Evolutionary conservation across 1,140 invertebrate genomes (phyloP), one percentile per base, ranked within the genome.

Genomic region (Drosophila tsacasi): DNA sequence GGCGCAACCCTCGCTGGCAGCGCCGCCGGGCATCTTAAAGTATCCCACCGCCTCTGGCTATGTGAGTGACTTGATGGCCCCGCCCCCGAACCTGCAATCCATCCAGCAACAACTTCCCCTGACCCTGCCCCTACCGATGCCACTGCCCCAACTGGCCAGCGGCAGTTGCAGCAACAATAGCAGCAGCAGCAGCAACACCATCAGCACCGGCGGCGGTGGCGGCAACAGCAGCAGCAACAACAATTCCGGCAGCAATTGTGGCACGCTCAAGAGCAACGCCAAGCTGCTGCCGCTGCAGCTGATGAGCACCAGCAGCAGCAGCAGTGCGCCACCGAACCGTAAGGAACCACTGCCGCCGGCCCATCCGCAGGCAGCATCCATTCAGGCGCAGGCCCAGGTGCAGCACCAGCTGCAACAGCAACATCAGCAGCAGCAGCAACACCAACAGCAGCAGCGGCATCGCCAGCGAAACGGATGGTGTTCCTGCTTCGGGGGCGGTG

Each of bases 241-340:
- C 40, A 39, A 30, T 23, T 35, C 40, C 60, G 37, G 37, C 25
- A 50, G 65, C 73, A 81, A 81, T 10, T 90, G 85, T 46, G 85
- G 81, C 55, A 90, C 85, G 12, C 63, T 90, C 10, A 90, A 90
- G 46, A 90, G 85, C 40, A 90, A 90, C 25, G 85, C 85, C 6
- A 90, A 90, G 25, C 44, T 90, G 59, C 21, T 90, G 68, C 83
- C 83, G 9, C 62, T 79, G 1, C 90, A 92, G 25, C 57, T 89
- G 66, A 68, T 90, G 50, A 66, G 35, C 74, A 57, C 21, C 35
- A 39, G 52, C 32, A 9, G 13, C 39, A 54, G 25, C 47, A 17
- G n/a, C 7, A 32, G 32, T 37, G 35, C 78, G 21, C 54, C 74
- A 9, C 25, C 77, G 21, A 47, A 67, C 49, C 78, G 64, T 42